Percentiles rank a stretch among this genome's conserved stretches.
phyloP scores from a whole-genome alignment of 1,140 invertebrate genomes.

The Thaumatotibia leucotreta region DNA sequence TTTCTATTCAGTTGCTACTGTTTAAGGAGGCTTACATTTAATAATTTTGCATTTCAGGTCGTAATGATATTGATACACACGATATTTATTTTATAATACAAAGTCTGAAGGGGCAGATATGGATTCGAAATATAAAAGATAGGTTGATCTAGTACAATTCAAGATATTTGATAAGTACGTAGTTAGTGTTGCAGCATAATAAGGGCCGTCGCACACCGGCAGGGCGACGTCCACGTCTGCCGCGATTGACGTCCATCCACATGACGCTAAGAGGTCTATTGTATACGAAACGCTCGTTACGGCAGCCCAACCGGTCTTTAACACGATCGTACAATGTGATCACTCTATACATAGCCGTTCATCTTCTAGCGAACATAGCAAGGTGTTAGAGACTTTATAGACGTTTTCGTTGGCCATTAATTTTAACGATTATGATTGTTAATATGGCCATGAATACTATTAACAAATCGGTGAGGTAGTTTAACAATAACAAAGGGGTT shows the following conservation, averaged over 20 bases:
- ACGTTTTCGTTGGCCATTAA: slow-evolving; percentile 17
- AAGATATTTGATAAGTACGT: background rate
- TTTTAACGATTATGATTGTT: slow-evolving; percentile 1
- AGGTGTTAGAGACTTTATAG: slow-evolving; percentile 24
- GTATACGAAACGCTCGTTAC: slow-evolving; percentile 73
- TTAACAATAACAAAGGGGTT: slow-evolving; percentile 5
- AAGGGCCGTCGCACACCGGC: slow-evolving; percentile 47
- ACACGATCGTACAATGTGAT: slow-evolving; percentile 68
- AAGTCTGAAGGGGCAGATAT: no score
- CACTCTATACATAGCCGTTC: slow-evolving; percentile 59
- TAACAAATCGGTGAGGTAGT: background rate
- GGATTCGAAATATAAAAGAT: background rate
- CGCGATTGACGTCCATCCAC: slow-evolving; percentile 65
- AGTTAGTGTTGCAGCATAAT: slow-evolving; percentile 28
- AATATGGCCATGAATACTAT: background rate
- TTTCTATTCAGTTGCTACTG: background rate
- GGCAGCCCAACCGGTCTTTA: slow-evolving; percentile 63
- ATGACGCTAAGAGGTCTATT: slow-evolving; percentile 75
- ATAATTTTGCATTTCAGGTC: no score
- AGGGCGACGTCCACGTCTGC: slow-evolving; percentile 31
- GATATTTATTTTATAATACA: no score
- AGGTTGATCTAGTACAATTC: background rate
- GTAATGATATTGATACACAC: no score
- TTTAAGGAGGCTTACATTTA: no score
- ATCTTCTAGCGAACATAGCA: slow-evolving; percentile 28